Evolutionary conservation across 2,888 invertebrate species (phyloP).

Genomic region (Pseudococcus longispinus): DNA sequence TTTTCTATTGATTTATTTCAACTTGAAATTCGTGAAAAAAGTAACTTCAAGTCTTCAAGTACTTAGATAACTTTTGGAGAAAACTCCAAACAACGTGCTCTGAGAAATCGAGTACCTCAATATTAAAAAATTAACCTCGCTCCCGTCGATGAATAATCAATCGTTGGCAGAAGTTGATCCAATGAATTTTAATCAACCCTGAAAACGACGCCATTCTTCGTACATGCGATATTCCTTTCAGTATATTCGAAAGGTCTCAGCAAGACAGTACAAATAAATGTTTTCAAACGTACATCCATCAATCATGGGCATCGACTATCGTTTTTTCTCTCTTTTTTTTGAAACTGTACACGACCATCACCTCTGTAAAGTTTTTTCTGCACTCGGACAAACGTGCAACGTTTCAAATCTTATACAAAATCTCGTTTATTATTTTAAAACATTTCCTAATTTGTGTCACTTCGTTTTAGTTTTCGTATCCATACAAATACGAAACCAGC

Average conservation of each 20-base stretch:
- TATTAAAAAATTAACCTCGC: no score
- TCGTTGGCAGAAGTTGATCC: not conserved
- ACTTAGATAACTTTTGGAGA: no score
- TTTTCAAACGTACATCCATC: not conserved
- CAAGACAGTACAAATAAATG: not conserved
- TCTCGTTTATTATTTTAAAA: conserved; percentile 28
- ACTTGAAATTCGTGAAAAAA: no score
- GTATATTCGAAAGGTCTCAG: not conserved
- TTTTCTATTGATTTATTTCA: no score
- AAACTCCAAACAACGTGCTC: no score
- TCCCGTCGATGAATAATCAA: not conserved
- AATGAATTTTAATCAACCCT: not conserved
- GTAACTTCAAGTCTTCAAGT: no score
- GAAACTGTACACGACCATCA: not conserved
- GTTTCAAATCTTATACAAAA: not conserved
- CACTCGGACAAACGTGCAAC: not conserved
- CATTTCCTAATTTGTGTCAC: not conserved
- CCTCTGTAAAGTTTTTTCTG: not conserved
- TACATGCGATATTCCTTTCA: not conserved
- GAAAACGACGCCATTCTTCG: conserved; percentile 2
- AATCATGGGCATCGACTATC: not conserved
- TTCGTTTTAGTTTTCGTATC: not conserved
- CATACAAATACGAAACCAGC: no score
- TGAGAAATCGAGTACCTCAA: no score
- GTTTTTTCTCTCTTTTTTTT: not conserved